These are phyloP conservation scores for Pyrocoelia pectoralis DNA, from an alignment of 2,888 invertebrate species.

Conservation along the genomic window DNA sequence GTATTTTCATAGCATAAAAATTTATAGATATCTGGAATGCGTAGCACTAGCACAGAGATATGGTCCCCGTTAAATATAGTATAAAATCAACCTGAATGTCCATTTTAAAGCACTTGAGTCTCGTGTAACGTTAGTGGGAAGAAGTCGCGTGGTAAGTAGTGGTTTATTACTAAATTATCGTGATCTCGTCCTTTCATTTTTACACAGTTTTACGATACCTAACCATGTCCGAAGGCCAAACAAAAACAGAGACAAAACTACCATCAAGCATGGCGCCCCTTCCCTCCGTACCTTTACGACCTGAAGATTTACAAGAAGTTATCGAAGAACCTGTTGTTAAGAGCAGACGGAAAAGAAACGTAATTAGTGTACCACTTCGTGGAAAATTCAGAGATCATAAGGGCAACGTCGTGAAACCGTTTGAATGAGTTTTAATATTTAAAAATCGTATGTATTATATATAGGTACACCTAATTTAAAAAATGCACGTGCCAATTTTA, in stretches of 20 bases:
- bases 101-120: slow-evolving; percentile 8
- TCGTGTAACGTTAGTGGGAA: slow-evolving; percentile 7
- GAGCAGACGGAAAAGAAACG: slow-evolving; percentile 23
- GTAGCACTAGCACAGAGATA: slow-evolving; percentile 8
- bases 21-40: slow-evolving; percentile 1
- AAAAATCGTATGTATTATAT: too few species aligned
- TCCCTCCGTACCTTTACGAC: background rate
- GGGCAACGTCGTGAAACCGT: slow-evolving; percentile 19
- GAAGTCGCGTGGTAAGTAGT: slow-evolving; percentile 8
- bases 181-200: background rate
- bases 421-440: slow-evolving; percentile 16
- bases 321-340: slow-evolving; percentile 8
- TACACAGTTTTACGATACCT: background rate
- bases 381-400: slow-evolving; percentile 16
- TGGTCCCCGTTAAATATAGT: slow-evolving; percentile 7
- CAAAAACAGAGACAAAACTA: slow-evolving; percentile 1
- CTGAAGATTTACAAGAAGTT: slow-evolving; percentile 9
- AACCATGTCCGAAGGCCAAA: slow-evolving; percentile 11
- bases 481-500: too few species aligned
- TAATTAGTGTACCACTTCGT: slow-evolving; percentile 20
- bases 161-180: background rate
- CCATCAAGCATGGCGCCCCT: background rate
- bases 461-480: too few species aligned
- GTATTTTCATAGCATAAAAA: background rate
- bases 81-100: slow-evolving; percentile 4